A percentile compares a stretch with the other conserved stretches of the same genome.
Evolutionary conservation across 2,797 vertebrate genomes (phyloP).

Genomic region (Semotilus atromaculatus): DNA sequence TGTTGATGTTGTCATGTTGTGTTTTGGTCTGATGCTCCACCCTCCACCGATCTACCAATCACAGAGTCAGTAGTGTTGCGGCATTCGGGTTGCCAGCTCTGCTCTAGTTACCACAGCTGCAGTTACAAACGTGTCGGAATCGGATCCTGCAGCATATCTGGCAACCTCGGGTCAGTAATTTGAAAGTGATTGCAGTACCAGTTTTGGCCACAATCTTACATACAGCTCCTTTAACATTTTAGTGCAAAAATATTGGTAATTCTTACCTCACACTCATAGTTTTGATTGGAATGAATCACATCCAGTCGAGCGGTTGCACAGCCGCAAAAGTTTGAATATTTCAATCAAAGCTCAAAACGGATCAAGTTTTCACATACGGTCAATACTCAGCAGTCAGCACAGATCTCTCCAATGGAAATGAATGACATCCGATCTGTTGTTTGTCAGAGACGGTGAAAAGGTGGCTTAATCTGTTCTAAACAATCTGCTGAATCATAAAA

Average conservation of each 20-base stretch:
- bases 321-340: not conserved
- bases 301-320: not conserved
- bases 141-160: too few relatives aligned
- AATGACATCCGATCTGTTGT: not conserved
- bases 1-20: too few relatives aligned
- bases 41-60: too few relatives aligned
- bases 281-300: not conserved
- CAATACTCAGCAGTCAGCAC: not conserved
- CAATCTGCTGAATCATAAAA: constrained; percentile 4
- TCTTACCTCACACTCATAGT: not conserved
- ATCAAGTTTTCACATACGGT: not conserved
- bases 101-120: too few relatives aligned
- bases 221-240: too few relatives aligned
- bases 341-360: not conserved
- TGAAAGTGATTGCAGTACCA: too few relatives aligned
- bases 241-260: not conserved
- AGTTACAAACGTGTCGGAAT: too few relatives aligned
- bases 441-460: not conserved
- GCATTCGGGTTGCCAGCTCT: too few relatives aligned
- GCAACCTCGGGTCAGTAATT: too few relatives aligned
- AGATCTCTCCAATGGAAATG: not conserved
- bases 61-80: too few relatives aligned
- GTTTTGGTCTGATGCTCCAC: too few relatives aligned
- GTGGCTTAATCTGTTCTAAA: not conserved
- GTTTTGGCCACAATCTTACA: too few relatives aligned